Conservation (phyloP, 2,888 invertebrate species). For the Loripinus fragilis region DNA sequence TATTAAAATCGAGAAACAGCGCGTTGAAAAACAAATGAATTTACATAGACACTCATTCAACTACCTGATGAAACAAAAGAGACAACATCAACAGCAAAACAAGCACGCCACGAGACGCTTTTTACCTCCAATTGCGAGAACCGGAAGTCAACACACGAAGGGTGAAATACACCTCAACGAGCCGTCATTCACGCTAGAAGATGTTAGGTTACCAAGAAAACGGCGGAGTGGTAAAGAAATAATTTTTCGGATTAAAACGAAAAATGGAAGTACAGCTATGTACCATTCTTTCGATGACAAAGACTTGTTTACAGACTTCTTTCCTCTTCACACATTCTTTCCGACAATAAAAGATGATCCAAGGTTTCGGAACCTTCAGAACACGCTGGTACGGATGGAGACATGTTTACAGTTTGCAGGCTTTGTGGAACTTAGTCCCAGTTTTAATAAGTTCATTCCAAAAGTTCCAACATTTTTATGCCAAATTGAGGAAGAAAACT, state of each 20-base stretch:
- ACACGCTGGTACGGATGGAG: slow-evolving; percentile 51
- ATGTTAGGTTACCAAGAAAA: slow-evolving; percentile 51
- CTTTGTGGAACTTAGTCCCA: slow-evolving; percentile 70
- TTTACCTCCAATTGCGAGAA: slow-evolving; percentile 15
- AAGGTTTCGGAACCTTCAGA: slow-evolving; percentile 68
- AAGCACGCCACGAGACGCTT: not conserved
- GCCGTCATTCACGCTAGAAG: slow-evolving; percentile 33
- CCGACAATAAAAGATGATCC: slow-evolving; percentile 64
- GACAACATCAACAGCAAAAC: slow-evolving; percentile 26
- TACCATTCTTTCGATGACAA: slow-evolving; percentile 66
- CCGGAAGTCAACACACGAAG: not conserved
- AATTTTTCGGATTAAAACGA: slow-evolving; percentile 59
- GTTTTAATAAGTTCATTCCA: slow-evolving; percentile 48
- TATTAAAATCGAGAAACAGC: slow-evolving; percentile 69
- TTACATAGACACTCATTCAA: slow-evolving; percentile 67
- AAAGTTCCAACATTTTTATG: slow-evolving; percentile 26
- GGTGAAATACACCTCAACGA: slow-evolving; percentile 14
- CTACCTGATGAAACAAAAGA: slow-evolving; percentile 48
- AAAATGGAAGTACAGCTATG: slow-evolving; percentile 58
- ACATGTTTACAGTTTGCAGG: slow-evolving; percentile 62
- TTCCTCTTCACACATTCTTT: slow-evolving; percentile 61
- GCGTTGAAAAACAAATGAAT: slow-evolving; percentile 65
- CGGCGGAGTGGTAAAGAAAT: slow-evolving; percentile 52
- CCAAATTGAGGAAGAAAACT: not conserved
- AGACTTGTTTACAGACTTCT: slow-evolving; percentile 60